Evolutionary conservation across 1,140 invertebrate genomes (phyloP).

Genomic region (Melipona quadrifasciata): DNA sequence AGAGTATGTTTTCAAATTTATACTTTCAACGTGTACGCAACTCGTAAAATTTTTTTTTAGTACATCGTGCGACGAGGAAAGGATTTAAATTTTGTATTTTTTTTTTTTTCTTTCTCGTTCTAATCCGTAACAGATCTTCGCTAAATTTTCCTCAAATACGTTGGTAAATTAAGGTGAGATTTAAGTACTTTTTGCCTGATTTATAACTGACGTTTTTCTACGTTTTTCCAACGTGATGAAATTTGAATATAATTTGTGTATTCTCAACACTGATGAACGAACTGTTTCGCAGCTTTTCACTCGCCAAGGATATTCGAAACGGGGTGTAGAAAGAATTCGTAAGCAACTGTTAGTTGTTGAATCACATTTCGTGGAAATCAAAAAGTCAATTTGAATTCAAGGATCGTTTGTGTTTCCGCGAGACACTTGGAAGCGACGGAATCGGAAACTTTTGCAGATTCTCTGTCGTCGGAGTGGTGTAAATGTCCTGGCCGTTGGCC

Average conservation of each 20-base stretch:
- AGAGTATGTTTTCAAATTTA: neutral
- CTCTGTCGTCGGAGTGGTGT: slow-evolving; percentile 50
- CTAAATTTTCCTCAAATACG: neutral
- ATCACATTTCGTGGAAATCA: neutral
- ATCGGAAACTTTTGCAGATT: slow-evolving; percentile 52
- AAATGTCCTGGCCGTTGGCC: slow-evolving; percentile 72
- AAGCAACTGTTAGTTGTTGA: neutral
- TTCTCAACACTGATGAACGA: too few relatives aligned
- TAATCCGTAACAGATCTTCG: neutral
- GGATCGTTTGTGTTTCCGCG: neutral
- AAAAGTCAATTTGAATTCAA: neutral
- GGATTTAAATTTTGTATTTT: neutral
- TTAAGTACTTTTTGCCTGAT: neutral
- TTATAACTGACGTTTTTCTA: neutral
- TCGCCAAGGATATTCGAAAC: too few relatives aligned
- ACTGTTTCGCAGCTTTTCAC: too few relatives aligned
- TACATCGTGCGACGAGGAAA: neutral
- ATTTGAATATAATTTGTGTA: neutral
- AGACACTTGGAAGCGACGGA: slow-evolving; percentile 1
- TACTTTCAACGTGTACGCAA: neutral
- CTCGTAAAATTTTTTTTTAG: neutral
- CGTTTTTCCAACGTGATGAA: neutral
- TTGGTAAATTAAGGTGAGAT: neutral
- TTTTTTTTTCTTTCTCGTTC: too few relatives aligned
- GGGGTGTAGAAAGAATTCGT: too few relatives aligned